Evolutionary conservation across 1,140 invertebrate genomes (phyloP), one percentile per base, ranked within the genome.

Genomic region (Ceratina australensis): DNA sequence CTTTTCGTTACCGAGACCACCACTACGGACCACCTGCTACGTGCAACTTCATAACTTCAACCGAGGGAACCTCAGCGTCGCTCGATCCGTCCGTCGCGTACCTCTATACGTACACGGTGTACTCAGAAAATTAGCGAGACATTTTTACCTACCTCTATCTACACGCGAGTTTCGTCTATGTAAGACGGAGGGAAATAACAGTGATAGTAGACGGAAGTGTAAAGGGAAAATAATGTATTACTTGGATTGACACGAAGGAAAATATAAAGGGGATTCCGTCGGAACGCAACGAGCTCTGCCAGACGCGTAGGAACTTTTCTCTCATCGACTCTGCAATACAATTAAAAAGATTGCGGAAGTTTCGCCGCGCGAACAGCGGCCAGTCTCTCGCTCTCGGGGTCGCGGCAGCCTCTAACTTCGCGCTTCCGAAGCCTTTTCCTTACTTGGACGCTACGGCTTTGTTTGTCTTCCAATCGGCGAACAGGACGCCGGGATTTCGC

Each of bases 331-430:
- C 79, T 83, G 82, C 89, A 89, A 90, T 89, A 88, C 89, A 90
- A 90, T 90, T 90, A 90, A 90, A 90, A 90, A 90, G 89, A 90
- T 90, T 90, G 88, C 82, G 65, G 84, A 90, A 90, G 86, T 90
- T 42, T 89, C 73, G 69, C 59, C 52, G 72, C 60, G 80, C 73
- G 59, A 78, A 65, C 56, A n/a, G 59, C 28, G 60, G 47, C 13
- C 50, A 61, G 69, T 61, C 57, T 68, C 47, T 61, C 57, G 65
- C 47, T 72, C 3, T 42, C 33, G 33, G 47, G 74, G 68, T 78
- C 73, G 76, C 66, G 47, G 68, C 20, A 28, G 26, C 26, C 57
- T 42, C 33, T 52, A 86, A 86, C 85, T 88, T 87, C 64, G 77
- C 66, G 76, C 69, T 72, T 65, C 52, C 28, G 18, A 52, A 72